Evolutionary conservation across 2,888 invertebrate species (phyloP), one percentile per base, ranked within the genome.

Genomic region (Drosophila prostipennis): DNA sequence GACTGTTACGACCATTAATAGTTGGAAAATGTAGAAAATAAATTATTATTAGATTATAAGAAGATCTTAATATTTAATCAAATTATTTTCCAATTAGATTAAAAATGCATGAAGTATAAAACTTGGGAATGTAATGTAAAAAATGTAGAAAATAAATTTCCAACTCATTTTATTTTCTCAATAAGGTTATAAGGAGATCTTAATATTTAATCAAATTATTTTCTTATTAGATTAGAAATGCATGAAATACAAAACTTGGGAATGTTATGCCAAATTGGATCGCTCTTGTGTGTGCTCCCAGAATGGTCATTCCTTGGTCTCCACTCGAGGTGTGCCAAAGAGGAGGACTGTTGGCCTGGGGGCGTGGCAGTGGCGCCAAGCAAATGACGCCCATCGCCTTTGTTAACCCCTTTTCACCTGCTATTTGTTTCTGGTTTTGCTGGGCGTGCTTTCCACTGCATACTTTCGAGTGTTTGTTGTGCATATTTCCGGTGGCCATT

Each of bases 401-500:
- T 56, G 72, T 56, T 52, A 8, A 34, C 54, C 45, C 46, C 42
- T 39, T 48, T 53, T 39, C 26, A 43, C 49, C 63, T 42, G 48
- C 43, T 39, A 45, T 51, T 63, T 72, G 72, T 37, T 57, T 51
- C 40, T 46, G 54, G 16, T 46, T 48, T 45, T 37, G 37, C 52
- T 57, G 45, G n/a, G 64, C 67, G 39, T 49, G 39, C n/a, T 37
- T 60, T 57, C 37, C 45, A 73, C 57, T 61, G 60, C 72, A 72
- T 72, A 72, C 69, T 74, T 61, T 61, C 36, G 53, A 52, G 74
- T 69, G 53, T 67, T 77, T 77, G 81, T 57, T 87, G 82, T 74
- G 79, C 81, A 87, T 77, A 87, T 81, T 87, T 77, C 75, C 68
- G 82, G 74, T 70, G 68, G 70, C 68, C 74, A 53, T 71, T 71